A percentile compares a stretch with the other conserved stretches of the same genome.
Conservation (phyloP, 2,113 vertebrate species). For the Mobula birostris region DNA sequence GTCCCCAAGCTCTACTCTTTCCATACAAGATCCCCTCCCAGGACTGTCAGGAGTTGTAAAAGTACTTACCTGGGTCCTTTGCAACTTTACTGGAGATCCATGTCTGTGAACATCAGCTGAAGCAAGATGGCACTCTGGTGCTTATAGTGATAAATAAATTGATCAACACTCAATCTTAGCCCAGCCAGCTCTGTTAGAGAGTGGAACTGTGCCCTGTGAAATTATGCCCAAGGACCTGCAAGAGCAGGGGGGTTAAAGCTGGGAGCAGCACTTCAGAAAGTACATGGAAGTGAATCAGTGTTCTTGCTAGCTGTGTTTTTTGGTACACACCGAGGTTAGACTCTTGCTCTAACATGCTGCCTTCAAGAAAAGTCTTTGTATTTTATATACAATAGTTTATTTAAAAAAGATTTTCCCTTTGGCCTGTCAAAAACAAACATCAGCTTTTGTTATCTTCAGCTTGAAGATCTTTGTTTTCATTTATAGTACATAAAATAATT, state of each 20-base stretch:
- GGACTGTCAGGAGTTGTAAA: background rate
- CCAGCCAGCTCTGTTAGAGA: background rate
- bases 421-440: background rate
- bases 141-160: background rate
- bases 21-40: background rate
- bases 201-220: background rate
- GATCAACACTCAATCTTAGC: background rate
- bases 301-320: background rate
- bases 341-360: background rate
- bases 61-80: background rate
- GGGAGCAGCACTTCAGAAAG: background rate
- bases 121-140: background rate
- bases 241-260: background rate
- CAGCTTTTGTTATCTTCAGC: slow-evolving; percentile 10
- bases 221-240: background rate
- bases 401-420: background rate
- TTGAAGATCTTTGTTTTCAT: background rate
- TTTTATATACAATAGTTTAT: background rate
- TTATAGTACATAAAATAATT: slow-evolving; percentile 27
- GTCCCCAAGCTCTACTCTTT: background rate
- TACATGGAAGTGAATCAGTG: background rate
- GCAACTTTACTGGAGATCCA: background rate
- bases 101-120: background rate
- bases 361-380: background rate
- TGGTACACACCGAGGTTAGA: background rate